phyloP scores from a whole-genome alignment of 2,888 invertebrate species.

The Macrosoma leucophasiata region DNA sequence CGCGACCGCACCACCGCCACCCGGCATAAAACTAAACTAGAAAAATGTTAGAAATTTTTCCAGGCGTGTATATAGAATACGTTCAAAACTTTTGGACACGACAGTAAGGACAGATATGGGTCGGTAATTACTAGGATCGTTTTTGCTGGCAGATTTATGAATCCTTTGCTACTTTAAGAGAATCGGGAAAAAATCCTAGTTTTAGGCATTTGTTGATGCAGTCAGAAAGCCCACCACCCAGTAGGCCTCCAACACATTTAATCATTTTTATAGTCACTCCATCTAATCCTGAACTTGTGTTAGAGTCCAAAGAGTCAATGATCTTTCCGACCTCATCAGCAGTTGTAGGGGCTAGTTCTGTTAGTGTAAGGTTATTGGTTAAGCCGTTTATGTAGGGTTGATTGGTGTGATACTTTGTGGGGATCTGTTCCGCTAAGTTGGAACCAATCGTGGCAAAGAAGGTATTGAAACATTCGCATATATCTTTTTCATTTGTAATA shows the following conservation, averaged over 20 bases:
- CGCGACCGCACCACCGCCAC: no score
- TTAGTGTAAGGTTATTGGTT: not conserved
- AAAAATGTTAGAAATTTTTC: conserved; percentile 3
- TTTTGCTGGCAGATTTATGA: conserved; percentile 14
- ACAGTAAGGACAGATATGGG: conserved; percentile 16
- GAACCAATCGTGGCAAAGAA: conserved; percentile 1
- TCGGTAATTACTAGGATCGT: conserved; percentile 13
- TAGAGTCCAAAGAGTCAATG: conserved; percentile 12
- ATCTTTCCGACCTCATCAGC: conserved; percentile 13
- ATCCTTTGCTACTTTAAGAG: conserved; percentile 19
- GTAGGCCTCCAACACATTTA: conserved; percentile 37
- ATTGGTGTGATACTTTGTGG: not conserved
- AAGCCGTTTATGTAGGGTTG: not conserved
- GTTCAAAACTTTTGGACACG: conserved; percentile 18
- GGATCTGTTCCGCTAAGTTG: not conserved
- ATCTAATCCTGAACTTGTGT: conserved; percentile 16
- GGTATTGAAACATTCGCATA: not conserved
- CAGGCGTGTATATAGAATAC: conserved; percentile 6
- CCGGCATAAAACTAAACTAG: no score
- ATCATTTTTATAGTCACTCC: conserved; percentile 14
- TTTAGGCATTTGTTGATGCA: conserved; percentile 17
- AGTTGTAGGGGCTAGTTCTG: not conserved
- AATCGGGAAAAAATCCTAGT: conserved; percentile 14
- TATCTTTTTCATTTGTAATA: conserved; percentile 1
- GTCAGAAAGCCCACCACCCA: conserved; percentile 2